Base-by-base conservation (phyloP, 2,113 vertebrate genomes). In the Pomatorhinus ruficollis region DNA sequence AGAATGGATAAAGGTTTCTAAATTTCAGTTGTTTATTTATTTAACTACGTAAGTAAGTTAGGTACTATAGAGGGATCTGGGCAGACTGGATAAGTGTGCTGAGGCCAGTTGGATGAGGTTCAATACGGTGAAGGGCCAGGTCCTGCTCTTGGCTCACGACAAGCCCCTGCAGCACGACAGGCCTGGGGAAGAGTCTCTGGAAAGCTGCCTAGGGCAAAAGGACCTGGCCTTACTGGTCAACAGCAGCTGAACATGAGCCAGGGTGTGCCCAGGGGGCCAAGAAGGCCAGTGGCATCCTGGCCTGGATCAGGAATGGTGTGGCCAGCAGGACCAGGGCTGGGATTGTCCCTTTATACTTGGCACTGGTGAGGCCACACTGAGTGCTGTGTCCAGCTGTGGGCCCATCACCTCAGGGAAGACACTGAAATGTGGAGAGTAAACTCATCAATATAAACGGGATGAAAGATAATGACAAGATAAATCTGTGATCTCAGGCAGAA, bases 151-250 rank as follows among this genome's bases (percentile, higher is more conserved):
- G 30, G 5, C 15, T 64, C 24, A 22, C 25, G 56, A 40, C 12
- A 47, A 15, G 30, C 17, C 53, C 33, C 12, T 10, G 19, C 23
- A 24, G 39, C 11, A 14, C 20, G 21, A 9, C 30, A 15, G 20
- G 11, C 65, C n/a, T 28, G 25, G 30, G 18, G 9, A 56, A 56
- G 49, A 30, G 49, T 22, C 42, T 12, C 66, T 80, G 57, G 57
- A 18, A 64, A 64, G 30, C 30, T 49, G 35, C 30, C 6, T n/a
- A 18, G 57, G 5, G n/a, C 2, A 35, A 47, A 87, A 63, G 17
- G 13, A 12, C 13, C 39, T 25, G 56, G 40, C 3, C 4, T 13
- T 13, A 47, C 28, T 54, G 28, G 0, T 2, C 4, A 3, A 10
- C n/a, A 70, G 47, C 6, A 1, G 64, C 64, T 87, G 47, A 28